phyloP scores from a whole-genome alignment of 2,888 invertebrate species.

The Netelia fuscicornis region DNA sequence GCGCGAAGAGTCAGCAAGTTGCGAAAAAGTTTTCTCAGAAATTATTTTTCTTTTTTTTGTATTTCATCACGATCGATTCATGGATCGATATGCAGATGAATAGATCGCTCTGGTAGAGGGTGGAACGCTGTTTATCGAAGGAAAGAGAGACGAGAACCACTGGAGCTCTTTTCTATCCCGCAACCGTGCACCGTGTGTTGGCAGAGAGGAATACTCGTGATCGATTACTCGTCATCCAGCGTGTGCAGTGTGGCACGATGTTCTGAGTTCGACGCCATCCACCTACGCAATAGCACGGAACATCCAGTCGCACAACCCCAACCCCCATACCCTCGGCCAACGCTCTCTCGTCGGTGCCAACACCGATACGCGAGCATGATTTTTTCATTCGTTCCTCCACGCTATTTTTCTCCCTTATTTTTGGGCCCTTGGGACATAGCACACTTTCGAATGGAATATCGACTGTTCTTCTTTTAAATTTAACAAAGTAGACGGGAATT shows the following conservation, averaged over 20 bases:
- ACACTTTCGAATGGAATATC: too few relatives aligned
- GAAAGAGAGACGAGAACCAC: constrained; percentile 60
- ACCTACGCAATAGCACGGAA: constrained; percentile 53
- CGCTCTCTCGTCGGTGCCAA: constrained; percentile 73
- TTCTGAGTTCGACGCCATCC: constrained; percentile 78
- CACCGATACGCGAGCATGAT: constrained; percentile 74
- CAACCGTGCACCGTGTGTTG: constrained; percentile 75
- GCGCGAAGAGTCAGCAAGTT: background rate
- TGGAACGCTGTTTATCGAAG: background rate
- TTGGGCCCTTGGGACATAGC: too few relatives aligned
- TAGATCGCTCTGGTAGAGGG: background rate
- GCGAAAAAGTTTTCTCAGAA: background rate
- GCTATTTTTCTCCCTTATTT: too few relatives aligned
- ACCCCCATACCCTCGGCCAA: background rate
- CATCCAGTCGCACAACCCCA: background rate
- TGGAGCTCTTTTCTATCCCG: constrained; percentile 39
- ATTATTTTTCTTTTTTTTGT: background rate
- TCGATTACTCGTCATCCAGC: constrained; percentile 83
- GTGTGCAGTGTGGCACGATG: constrained; percentile 72
- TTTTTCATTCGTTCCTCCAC: constrained; percentile 45
- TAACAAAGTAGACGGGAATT: too few relatives aligned
- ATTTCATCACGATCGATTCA: background rate
- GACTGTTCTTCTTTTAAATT: too few relatives aligned
- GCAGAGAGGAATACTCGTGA: constrained; percentile 80
- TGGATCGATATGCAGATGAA: constrained; percentile 10